These are phyloP conservation scores for Plutomurus gul DNA, from an alignment of 1,140 invertebrate species.

Conservation along the genomic window DNA sequence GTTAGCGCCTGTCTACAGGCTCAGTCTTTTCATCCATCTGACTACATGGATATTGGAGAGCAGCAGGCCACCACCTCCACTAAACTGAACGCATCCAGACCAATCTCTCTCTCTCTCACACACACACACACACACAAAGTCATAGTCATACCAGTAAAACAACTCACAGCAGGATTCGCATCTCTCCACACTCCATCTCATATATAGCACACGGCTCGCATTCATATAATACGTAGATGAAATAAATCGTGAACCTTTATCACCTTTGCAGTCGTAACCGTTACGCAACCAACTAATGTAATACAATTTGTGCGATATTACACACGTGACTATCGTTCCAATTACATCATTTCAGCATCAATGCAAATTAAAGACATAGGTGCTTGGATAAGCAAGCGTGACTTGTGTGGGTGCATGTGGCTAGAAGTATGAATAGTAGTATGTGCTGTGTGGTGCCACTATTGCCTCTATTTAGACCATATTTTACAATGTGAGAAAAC, in stretches of 20 bases:
- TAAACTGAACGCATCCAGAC: background rate
- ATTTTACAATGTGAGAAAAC: too few relatives aligned
- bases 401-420: too few relatives aligned
- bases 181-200: background rate
- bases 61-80: background rate
- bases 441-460: too few relatives aligned
- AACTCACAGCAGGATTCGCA: background rate
- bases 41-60: background rate
- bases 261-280: background rate
- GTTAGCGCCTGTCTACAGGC: constrained; percentile 12
- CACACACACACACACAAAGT: background rate
- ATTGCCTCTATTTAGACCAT: too few relatives aligned
- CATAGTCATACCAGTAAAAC: background rate
- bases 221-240: too few relatives aligned
- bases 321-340: too few relatives aligned
- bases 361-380: too few relatives aligned
- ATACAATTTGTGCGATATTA: background rate
- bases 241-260: background rate
- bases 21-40: background rate
- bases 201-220: too few relatives aligned
- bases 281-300: background rate
- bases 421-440: too few relatives aligned
- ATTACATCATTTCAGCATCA: too few relatives aligned
- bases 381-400: too few relatives aligned
- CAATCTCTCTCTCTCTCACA: background rate